A percentile compares a stretch with the other conserved stretches of the same genome.
Conservation (phyloP, 2,797 vertebrate species). For the Enteromius treurensis region DNA sequence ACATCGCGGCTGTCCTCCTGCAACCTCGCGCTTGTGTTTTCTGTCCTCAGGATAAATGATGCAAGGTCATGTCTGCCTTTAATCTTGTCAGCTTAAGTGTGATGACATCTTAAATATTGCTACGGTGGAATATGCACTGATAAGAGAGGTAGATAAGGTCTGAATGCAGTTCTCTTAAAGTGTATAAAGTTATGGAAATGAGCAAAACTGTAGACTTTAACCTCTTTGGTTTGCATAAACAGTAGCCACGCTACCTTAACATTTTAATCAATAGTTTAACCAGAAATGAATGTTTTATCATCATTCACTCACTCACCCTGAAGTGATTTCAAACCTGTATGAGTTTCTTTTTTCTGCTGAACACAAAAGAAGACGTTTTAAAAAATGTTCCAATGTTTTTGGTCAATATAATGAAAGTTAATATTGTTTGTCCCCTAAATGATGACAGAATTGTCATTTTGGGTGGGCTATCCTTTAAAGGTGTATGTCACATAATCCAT, state of each 20-base stretch:
- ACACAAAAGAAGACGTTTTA: background rate
- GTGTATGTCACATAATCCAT: background rate
- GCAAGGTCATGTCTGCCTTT: conserved; percentile 46
- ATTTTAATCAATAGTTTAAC: background rate
- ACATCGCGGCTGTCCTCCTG: conserved; percentile 27
- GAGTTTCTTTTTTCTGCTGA: background rate
- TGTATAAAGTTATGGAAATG: background rate
- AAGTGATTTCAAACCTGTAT: background rate
- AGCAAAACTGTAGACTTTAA: background rate
- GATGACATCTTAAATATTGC: conserved; percentile 33
- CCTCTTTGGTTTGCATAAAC: background rate
- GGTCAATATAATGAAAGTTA: background rate
- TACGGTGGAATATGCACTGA: background rate
- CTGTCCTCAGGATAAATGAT: conserved; percentile 46
- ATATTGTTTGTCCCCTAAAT: background rate
- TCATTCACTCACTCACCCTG: background rate
- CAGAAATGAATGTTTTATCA: background rate
- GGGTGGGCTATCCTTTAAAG: background rate
- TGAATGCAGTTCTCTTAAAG: background rate
- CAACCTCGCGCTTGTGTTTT: conserved; percentile 13
- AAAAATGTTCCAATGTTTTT: background rate
- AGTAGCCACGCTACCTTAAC: background rate
- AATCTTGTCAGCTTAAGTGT: conserved; percentile 35
- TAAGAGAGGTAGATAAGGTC: conserved; percentile 7
- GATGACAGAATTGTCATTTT: background rate